Conservation (phyloP, 2,113 vertebrate species). For the Mastomys coucha region DNA sequence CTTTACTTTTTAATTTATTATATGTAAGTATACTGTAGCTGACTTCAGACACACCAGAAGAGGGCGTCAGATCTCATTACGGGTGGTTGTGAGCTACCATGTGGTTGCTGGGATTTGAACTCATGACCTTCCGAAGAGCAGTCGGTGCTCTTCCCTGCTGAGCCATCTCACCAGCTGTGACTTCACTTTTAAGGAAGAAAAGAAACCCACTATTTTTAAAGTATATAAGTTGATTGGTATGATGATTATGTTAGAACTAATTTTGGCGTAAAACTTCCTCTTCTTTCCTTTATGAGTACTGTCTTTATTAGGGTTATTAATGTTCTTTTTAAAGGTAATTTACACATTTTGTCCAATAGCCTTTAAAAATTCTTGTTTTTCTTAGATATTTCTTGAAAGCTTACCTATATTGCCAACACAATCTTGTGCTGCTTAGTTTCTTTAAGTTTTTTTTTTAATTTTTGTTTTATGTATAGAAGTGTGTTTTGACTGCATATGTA, state of each 20-base stretch:
- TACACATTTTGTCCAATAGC: neutral
- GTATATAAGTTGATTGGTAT: neutral
- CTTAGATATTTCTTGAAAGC: conserved; percentile 37
- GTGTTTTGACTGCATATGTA: neutral
- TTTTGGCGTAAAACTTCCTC: conserved; percentile 47
- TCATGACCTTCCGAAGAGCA: no score
- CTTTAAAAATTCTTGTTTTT: conserved; percentile 55
- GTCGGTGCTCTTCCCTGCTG: no score
- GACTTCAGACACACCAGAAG: no score
- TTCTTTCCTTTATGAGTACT: conserved; percentile 36
- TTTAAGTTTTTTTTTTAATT: neutral
- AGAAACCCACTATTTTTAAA: conserved; percentile 36
- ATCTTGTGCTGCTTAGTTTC: conserved; percentile 27
- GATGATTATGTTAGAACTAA: neutral
- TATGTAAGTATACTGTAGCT: no score
- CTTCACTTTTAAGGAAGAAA: conserved; percentile 15
- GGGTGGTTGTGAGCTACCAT: no score
- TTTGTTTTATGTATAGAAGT: neutral
- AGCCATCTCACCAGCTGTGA: no score
- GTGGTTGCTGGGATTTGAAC: no score
- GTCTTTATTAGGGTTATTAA: neutral
- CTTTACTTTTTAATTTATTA: no score
- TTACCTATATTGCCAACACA: neutral
- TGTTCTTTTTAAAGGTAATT: conserved; percentile 35
- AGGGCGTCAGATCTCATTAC: no score